Percentiles rank a stretch among this genome's conserved stretches.
phyloP scores from a whole-genome alignment of 2,888 invertebrate species.

The Acleris emargana region DNA sequence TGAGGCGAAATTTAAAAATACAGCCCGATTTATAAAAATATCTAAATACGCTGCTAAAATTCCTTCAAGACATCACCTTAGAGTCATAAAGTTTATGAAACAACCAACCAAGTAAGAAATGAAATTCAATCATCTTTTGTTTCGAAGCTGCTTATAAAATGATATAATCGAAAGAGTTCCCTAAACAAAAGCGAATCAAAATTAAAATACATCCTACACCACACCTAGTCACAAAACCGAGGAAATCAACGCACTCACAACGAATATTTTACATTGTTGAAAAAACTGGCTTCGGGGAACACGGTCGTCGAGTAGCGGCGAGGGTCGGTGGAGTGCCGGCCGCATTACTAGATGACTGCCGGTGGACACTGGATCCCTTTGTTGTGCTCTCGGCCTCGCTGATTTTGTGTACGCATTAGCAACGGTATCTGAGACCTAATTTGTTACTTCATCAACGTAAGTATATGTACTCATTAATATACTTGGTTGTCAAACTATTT shows the following conservation, averaged over 20 bases:
- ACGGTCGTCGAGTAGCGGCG: slow-evolving; percentile 17
- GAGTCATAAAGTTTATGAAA: too few relatives aligned
- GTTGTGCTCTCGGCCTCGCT: slow-evolving; percentile 47
- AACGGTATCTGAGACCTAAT: slow-evolving; percentile 2
- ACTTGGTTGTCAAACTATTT: background rate
- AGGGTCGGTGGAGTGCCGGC: slow-evolving; percentile 40
- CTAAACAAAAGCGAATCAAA: too few relatives aligned
- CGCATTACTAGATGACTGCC: slow-evolving; percentile 74
- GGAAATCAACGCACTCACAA: background rate
- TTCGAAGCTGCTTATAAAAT: too few relatives aligned
- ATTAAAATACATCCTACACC: too few relatives aligned
- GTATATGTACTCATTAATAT: background rate
- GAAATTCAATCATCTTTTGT: too few relatives aligned
- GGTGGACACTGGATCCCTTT: slow-evolving; percentile 68
- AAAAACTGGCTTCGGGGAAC: slow-evolving; percentile 21
- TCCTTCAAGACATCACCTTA: too few relatives aligned
- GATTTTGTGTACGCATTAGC: slow-evolving; percentile 16
- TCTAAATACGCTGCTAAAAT: too few relatives aligned
- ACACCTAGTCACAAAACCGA: background rate
- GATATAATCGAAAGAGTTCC: too few relatives aligned
- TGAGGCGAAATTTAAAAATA: too few relatives aligned
- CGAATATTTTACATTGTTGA: slow-evolving; percentile 21
- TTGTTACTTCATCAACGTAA: background rate
- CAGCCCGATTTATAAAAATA: too few relatives aligned
- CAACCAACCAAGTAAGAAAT: too few relatives aligned